A percentile compares a stretch with the other conserved stretches of the same genome.
phyloP scores from a whole-genome alignment of 2,888 invertebrate species.

The Protophormia terraenovae region DNA sequence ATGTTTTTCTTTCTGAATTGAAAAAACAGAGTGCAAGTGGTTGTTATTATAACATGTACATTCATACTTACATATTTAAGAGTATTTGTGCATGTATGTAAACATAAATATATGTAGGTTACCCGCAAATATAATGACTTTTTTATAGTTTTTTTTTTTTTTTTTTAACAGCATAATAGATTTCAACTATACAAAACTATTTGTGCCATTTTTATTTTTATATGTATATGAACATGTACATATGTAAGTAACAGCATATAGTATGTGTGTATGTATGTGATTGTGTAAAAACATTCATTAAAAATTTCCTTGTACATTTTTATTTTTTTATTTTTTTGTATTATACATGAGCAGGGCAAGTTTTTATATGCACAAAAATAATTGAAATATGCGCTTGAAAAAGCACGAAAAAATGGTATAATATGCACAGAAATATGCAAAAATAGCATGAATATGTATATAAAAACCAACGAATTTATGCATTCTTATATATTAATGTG shows the following conservation, averaged over 20 bases:
- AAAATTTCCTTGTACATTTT: too few relatives aligned
- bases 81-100: not conserved
- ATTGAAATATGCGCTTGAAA: too few relatives aligned
- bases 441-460: too few relatives aligned
- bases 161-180: conserved; percentile 16
- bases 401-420: too few relatives aligned
- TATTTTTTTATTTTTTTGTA: too few relatives aligned
- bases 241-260: not conserved
- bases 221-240: not conserved
- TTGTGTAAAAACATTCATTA: conserved; percentile 52
- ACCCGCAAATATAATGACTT: conserved; percentile 51
- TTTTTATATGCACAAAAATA: too few relatives aligned
- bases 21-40: not conserved
- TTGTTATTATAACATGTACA: not conserved
- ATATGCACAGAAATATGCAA: too few relatives aligned
- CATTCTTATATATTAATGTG: too few relatives aligned
- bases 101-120: conserved; percentile 48
- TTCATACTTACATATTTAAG: not conserved
- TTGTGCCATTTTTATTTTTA: conserved; percentile 57
- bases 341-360: too few relatives aligned
- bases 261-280: not conserved
- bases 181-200: conserved; percentile 45
- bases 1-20: not conserved
- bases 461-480: too few relatives aligned
- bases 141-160: conserved; percentile 8